Evolutionary conservation across 2,888 invertebrate species (phyloP).

Genomic region (Mystacides longicornis): DNA sequence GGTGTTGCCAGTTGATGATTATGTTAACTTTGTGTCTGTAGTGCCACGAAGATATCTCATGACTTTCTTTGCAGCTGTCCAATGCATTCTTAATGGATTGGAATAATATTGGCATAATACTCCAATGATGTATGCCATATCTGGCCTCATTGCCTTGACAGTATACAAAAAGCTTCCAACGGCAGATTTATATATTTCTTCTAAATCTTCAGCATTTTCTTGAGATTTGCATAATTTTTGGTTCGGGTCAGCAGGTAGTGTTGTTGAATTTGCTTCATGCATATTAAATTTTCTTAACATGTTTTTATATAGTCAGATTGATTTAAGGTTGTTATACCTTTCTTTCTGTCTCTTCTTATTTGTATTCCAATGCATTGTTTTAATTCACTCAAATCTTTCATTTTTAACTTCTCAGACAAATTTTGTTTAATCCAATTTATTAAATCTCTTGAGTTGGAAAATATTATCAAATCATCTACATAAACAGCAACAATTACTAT

Average conservation of each 20-base stretch:
- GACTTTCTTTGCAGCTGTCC: constrained; percentile 25
- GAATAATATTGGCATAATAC: constrained; percentile 27
- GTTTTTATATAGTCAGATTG: neutral
- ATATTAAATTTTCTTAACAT: constrained; percentile 1
- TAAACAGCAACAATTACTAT: neutral
- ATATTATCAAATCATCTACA: constrained; percentile 1
- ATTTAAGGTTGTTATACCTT: neutral
- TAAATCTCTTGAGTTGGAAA: neutral
- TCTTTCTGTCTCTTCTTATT: neutral
- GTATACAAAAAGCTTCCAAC: neutral
- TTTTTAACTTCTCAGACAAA: neutral
- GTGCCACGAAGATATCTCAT: constrained; percentile 27
- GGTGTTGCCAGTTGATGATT: too few relatives aligned
- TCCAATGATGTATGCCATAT: constrained; percentile 26
- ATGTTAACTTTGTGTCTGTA: constrained; percentile 16
- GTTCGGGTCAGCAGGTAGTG: neutral
- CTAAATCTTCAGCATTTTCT: neutral
- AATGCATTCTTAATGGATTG: constrained; percentile 24
- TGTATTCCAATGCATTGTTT: neutral
- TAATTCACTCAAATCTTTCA: constrained; percentile 3
- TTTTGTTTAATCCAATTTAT: neutral
- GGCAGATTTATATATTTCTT: neutral
- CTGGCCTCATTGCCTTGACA: constrained; percentile 24
- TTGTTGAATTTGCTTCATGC: neutral
- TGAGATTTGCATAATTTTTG: neutral